A percentile compares a stretch with the other conserved stretches of the same genome.
These are phyloP conservation scores for Poecilobothrus nobilitatus DNA, from an alignment of 2,888 invertebrate species.

Conservation along the genomic window DNA sequence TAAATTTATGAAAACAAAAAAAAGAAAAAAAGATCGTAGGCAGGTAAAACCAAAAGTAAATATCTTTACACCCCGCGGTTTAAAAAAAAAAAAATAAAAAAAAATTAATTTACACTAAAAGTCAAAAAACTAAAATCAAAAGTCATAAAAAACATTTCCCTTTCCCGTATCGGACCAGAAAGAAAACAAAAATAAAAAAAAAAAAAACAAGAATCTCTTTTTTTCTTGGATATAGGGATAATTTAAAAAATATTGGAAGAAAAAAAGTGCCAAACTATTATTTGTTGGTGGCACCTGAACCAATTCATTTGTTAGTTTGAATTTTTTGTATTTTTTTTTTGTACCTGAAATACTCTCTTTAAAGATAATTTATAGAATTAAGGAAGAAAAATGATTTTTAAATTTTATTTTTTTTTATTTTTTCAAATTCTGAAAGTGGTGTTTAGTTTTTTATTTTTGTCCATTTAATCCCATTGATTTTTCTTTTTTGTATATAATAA, in stretches of 20 bases:
- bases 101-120: not conserved
- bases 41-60: not conserved
- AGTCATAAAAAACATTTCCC: too few relatives aligned
- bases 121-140: not conserved
- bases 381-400: not conserved
- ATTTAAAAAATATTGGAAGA: too few relatives aligned
- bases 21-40: not conserved
- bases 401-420: not conserved
- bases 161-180: too few relatives aligned
- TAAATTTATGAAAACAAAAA: not conserved
- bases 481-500: not conserved
- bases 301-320: too few relatives aligned
- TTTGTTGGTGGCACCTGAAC: not conserved
- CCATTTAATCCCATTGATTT: not conserved
- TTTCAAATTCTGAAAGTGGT: not conserved
- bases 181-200: too few relatives aligned
- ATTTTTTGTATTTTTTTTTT: not conserved
- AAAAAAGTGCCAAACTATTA: not conserved
- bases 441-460: not conserved
- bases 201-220: too few relatives aligned
- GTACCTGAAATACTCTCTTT: not conserved
- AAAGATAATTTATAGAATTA: conserved; percentile 2
- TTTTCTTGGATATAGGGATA: too few relatives aligned
- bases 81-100: not conserved
- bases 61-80: conserved; percentile 4